Evolutionary conservation across 2,888 invertebrate genomes (phyloP).

Genomic region (Caenorhabditis wallacei): DNA sequence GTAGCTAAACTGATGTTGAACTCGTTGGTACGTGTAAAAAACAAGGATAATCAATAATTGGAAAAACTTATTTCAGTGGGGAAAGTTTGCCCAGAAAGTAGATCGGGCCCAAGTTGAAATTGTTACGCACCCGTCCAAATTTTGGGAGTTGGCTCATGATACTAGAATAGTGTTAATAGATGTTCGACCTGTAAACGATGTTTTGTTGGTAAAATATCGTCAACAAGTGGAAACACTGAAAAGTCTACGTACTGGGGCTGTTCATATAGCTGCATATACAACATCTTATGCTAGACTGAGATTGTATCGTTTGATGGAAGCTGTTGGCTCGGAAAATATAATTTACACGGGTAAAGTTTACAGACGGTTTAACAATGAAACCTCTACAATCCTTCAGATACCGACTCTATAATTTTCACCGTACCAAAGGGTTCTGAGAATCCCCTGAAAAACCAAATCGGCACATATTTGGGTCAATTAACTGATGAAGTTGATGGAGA

Average conservation of each 20-base stretch:
- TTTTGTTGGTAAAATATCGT: no score
- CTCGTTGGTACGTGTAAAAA: no score
- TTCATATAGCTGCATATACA: not conserved
- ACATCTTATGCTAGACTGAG: not conserved
- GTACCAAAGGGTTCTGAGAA: not conserved
- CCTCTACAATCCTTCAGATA: not conserved
- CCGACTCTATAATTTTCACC: not conserved
- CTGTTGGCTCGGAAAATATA: not conserved
- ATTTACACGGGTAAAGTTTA: not conserved
- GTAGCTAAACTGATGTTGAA: no score
- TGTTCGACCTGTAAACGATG: no score
- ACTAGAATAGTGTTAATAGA: no score
- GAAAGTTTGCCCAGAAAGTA: no score
- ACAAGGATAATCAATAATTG: no score
- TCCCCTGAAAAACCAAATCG: not conserved
- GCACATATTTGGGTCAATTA: not conserved
- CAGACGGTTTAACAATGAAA: not conserved
- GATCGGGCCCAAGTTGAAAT: no score
- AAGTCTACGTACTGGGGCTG: not conserved
- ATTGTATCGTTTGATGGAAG: not conserved
- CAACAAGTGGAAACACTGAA: no score
- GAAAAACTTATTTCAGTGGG: no score
- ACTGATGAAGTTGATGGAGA: not conserved
- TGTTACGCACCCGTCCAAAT: no score
- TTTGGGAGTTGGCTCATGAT: no score